Evolutionary conservation across 2,888 invertebrate genomes (phyloP).

Genomic region (Acanthacorydalis orientalis): DNA sequence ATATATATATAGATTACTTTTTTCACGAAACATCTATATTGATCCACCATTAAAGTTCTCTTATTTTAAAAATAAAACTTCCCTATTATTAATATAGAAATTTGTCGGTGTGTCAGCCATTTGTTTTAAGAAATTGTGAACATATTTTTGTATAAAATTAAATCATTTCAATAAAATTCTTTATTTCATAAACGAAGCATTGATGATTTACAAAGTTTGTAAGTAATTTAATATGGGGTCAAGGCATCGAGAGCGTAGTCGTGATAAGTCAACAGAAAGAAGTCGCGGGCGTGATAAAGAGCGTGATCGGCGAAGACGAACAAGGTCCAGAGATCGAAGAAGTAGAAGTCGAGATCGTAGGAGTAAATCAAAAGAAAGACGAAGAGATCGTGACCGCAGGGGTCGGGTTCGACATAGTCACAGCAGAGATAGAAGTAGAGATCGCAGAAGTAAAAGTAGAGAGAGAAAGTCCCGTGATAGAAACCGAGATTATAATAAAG

Average conservation of each 20-base stretch:
- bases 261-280: conserved; percentile 26
- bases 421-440: conserved; percentile 11
- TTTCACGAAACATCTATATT: too few species aligned
- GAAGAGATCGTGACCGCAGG: conserved; percentile 20
- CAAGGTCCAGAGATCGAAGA: conserved; percentile 11
- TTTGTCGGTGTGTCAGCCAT: too few species aligned
- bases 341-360: conserved; percentile 11
- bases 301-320: conserved; percentile 13
- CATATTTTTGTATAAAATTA: too few species aligned
- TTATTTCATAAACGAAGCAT: too few species aligned
- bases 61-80: too few species aligned
- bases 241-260: conserved; percentile 33
- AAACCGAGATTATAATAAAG: conserved; percentile 20
- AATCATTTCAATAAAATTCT: too few species aligned
- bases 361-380: conserved; percentile 16
- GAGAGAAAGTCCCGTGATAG: conserved; percentile 14
- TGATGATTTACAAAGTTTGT: too few species aligned
- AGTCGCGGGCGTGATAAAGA: conserved; percentile 10
- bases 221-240: conserved; percentile 29
- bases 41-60: too few species aligned
- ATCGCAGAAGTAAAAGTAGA: conserved; percentile 10
- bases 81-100: too few species aligned
- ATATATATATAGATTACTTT: too few species aligned
- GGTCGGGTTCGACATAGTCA: conserved; percentile 13
- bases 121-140: too few species aligned